Evolutionary conservation across 2,888 invertebrate species (phyloP).

Genomic region (Reticulitermes lucifugus): DNA sequence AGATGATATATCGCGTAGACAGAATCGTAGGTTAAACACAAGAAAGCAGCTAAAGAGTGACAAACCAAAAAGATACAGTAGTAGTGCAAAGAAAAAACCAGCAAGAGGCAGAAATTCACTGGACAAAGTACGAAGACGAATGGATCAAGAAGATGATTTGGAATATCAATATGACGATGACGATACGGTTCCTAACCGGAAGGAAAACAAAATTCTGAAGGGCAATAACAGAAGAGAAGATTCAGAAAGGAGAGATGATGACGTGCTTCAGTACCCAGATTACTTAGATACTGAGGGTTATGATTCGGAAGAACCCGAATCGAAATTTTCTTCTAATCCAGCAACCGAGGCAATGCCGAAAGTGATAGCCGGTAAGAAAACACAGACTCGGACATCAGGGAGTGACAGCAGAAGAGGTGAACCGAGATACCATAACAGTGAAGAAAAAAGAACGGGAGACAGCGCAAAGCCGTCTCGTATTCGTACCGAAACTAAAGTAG

Average conservation of each 20-base stretch:
- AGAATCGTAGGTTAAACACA: not conserved
- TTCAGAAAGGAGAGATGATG: not conserved
- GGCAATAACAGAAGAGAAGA: not conserved
- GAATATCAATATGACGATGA: not conserved
- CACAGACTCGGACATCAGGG: not conserved
- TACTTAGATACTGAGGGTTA: not conserved
- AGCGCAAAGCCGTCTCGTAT: not conserved
- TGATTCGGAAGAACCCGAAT: not conserved
- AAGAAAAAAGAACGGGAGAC: not conserved
- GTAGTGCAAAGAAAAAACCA: not conserved
- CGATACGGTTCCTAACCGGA: not conserved
- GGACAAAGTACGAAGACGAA: not conserved
- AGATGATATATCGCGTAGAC: not conserved
- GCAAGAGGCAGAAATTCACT: not conserved
- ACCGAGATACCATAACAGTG: not conserved
- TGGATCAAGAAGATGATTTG: not conserved
- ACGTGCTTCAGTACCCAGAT: not conserved
- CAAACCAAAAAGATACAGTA: not conserved
- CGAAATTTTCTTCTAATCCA: not conserved
- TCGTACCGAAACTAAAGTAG: not conserved
- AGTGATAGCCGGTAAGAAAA: not conserved
- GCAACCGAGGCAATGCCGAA: not conserved
- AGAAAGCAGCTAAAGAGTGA: not conserved
- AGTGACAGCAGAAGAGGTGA: slow-evolving; percentile 27
- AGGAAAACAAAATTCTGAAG: not conserved